Evolutionary conservation across 2,888 invertebrate species (phyloP).

Genomic region (Trypoxylon attenuatum): DNA sequence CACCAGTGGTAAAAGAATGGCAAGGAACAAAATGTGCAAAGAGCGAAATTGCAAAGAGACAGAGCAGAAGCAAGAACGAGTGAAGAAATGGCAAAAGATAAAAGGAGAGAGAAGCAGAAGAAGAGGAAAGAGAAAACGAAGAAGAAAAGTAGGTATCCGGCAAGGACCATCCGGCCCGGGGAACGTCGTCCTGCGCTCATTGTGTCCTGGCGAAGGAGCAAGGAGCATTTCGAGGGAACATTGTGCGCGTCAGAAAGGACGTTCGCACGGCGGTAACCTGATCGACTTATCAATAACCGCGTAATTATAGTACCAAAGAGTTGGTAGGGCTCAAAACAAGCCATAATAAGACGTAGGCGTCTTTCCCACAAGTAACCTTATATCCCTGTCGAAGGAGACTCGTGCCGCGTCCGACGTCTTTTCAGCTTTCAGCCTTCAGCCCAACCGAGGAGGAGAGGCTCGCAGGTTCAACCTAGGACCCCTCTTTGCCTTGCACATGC

Average conservation of each 20-base stretch:
- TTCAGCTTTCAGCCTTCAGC: constrained; percentile 64
- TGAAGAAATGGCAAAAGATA: neutral
- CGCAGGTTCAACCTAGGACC: constrained; percentile 29
- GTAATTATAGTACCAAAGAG: constrained; percentile 74
- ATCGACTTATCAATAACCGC: constrained; percentile 75
- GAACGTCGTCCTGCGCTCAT: constrained; percentile 38
- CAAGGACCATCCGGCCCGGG: constrained; percentile 34
- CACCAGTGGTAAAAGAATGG: neutral
- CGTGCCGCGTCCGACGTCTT: constrained; percentile 67
- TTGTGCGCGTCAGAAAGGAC: constrained; percentile 49
- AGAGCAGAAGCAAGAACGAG: neutral
- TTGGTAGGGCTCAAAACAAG: constrained; percentile 74
- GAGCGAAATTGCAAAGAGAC: neutral
- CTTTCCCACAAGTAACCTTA: constrained; percentile 75
- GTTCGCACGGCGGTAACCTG: constrained; percentile 68
- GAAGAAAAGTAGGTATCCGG: constrained; percentile 12
- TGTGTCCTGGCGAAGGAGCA: constrained; percentile 32
- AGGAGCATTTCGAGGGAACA: constrained; percentile 36
- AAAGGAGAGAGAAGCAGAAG: neutral
- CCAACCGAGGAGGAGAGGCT: constrained; percentile 28
- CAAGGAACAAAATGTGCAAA: neutral
- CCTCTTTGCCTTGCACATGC: constrained; percentile 14
- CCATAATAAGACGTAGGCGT: constrained; percentile 74
- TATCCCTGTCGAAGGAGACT: constrained; percentile 68
- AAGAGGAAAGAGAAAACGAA: neutral